A percentile compares a stretch with the other conserved stretches of the same genome.
Evolutionary conservation across 2,888 invertebrate species (phyloP).

Genomic region (Caenorhabditis sinica): DNA sequence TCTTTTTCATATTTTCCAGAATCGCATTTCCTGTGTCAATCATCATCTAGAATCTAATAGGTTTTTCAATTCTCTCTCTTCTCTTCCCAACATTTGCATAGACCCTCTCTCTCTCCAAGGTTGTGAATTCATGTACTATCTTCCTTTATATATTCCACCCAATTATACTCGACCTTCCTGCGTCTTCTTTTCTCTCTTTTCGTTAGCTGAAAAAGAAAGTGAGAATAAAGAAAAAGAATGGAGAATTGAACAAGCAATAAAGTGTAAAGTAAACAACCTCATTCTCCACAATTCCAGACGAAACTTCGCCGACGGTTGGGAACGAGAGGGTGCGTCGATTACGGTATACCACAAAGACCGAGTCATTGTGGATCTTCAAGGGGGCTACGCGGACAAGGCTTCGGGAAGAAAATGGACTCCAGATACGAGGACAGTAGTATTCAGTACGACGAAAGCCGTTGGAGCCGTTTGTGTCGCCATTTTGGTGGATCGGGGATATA

Average conservation of each 20-base stretch:
- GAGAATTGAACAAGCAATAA: constrained; percentile 25
- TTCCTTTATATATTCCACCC: constrained; percentile 6
- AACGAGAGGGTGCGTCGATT: constrained; percentile 84
- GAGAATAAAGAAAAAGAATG: constrained; percentile 3
- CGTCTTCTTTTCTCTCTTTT: constrained; percentile 19
- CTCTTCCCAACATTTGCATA: constrained; percentile 34
- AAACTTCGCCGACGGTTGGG: constrained; percentile 83
- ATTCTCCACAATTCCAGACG: constrained; percentile 73
- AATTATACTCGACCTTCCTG: constrained; percentile 34
- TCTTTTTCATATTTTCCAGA: neutral
- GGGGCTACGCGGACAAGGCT: constrained; percentile 74
- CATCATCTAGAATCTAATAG: constrained; percentile 43
- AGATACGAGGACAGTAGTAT: constrained; percentile 81
- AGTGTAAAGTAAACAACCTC: constrained; percentile 38
- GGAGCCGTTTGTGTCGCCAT: constrained; percentile 81
- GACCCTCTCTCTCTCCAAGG: constrained; percentile 35
- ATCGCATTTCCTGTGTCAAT: neutral
- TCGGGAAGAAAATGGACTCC: constrained; percentile 78
- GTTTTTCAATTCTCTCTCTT: constrained; percentile 33
- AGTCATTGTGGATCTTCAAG: constrained; percentile 84
- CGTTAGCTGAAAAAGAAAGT: constrained; percentile 5
- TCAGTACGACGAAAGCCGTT: constrained; percentile 82
- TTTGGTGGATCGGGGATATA: constrained; percentile 84
- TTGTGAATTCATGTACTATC: constrained; percentile 31
- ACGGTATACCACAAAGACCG: constrained; percentile 85